phyloP scores from a whole-genome alignment of 2,797 vertebrate genomes.

The Parotocinclus haroldoi region DNA sequence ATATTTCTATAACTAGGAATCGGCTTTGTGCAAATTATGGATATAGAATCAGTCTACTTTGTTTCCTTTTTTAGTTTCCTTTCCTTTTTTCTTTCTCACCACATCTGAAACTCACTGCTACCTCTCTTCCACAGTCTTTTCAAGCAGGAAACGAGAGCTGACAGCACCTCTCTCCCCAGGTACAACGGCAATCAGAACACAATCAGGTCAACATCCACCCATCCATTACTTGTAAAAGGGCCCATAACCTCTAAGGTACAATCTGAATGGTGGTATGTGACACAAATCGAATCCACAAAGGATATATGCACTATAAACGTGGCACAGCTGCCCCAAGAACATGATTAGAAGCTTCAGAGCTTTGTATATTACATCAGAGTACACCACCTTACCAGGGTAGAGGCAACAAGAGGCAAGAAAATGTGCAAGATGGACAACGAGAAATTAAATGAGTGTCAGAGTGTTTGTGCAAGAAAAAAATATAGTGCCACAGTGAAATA shows the following conservation, averaged over 20 bases:
- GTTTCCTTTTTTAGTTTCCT: not conserved
- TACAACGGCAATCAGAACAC: slow-evolving; percentile 36
- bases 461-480: not conserved
- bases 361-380: not conserved
- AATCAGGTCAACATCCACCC: slow-evolving; percentile 39
- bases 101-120: slow-evolving; percentile 33
- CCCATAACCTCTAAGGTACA: slow-evolving; percentile 31
- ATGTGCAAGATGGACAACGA: not conserved
- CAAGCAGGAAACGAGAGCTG: slow-evolving; percentile 36
- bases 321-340: not conserved
- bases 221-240: slow-evolving; percentile 35
- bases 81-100: not conserved
- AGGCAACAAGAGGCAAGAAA: not conserved
- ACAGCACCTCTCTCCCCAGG: slow-evolving; percentile 30
- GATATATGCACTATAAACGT: not conserved
- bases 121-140: slow-evolving; percentile 17
- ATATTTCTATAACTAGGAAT: no score
- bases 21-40: no score
- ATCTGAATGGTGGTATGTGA: not conserved
- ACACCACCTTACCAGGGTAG: not conserved
- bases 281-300: not conserved
- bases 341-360: not conserved
- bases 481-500: no score
- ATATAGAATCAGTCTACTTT: no score
- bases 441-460: not conserved